Base-by-base conservation (phyloP, 2,113 vertebrate genomes). In the Regulus satrapa region DNA sequence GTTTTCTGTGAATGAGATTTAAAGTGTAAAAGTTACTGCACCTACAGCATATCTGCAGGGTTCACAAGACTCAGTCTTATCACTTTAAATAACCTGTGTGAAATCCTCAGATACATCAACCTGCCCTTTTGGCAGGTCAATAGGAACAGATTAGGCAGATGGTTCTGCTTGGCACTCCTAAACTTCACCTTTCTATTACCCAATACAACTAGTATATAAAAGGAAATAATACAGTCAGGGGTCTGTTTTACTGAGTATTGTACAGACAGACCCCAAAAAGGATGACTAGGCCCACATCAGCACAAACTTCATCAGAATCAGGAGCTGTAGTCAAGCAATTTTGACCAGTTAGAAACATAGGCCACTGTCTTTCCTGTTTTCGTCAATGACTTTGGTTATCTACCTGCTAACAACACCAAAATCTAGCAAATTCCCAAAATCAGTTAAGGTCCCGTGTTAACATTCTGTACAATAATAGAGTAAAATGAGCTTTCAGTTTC, bases 211-310 rank as follows among this genome's bases (percentile, higher is more conserved):
- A 45, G 38, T 18, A 45, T 6, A 16, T 21, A 48, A 72, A 82
- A 80, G 9, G 9, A 88, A 89, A 61, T 45, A 63, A 34, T 34
- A 77, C 2, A 4, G 6, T 9, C 14, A 43, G 9, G 9, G 12
- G 2, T 73, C n/a, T 45, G 18, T 41, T 90, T 64, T 29, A 43
- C 26, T 21, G 40, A 56, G 25, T 40, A 58, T 8, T n/a, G 3
- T 26, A 72, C 4, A 76, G 23, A 68, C 6, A 72, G 20, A 54
- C 5, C 38, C 19, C 36, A 24, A 29, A 49, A 56, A 43, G 13
- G 12, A 51, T 6, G 6, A 20, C 17, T 20, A 69, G 28, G 13
- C 34, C 16, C 10, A 46, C 4, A 41, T 21, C 0, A 0, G 45
- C 36, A 61, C 16, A 58, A 48, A 66, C 16, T 54, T 56, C 14